phyloP scores from a whole-genome alignment of 2,888 invertebrate species.

The Falcaria lacertinaria region DNA sequence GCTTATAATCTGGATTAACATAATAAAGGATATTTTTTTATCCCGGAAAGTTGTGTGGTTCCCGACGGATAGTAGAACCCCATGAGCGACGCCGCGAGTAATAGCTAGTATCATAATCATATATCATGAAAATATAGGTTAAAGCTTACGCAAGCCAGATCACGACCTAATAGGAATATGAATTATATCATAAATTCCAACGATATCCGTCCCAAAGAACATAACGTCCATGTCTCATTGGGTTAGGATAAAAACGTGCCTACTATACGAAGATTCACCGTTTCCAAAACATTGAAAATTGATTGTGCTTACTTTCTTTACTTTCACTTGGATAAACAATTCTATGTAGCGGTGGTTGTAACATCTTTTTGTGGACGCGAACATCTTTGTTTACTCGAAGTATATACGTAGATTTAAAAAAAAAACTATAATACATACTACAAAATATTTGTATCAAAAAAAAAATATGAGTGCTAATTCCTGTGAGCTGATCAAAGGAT shows the following conservation, averaged over 20 bases:
- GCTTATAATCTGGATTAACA: no score
- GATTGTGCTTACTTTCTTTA: slow-evolving; percentile 31
- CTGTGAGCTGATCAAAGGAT: no score
- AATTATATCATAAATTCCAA: neutral
- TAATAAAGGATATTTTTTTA: no score
- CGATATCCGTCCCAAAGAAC: neutral
- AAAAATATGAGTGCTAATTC: no score
- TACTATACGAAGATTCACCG: slow-evolving; percentile 9
- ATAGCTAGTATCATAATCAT: no score
- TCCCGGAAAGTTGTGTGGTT: no score
- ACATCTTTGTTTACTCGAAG: slow-evolving; percentile 5
- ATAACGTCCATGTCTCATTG: neutral
- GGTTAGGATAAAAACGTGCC: neutral
- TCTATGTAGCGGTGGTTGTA: slow-evolving; percentile 29
- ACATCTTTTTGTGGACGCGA: slow-evolving; percentile 18
- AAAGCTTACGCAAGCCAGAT: no score
- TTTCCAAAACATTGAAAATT: slow-evolving; percentile 39
- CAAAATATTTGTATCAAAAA: no score
- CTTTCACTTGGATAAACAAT: slow-evolving; percentile 35
- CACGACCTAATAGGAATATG: no score
- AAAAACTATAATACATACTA: slow-evolving; percentile 4
- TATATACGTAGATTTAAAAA: slow-evolving; percentile 3
- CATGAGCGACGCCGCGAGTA: no score
- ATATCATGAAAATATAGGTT: no score
- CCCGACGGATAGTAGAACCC: no score